phyloP scores from a whole-genome alignment of 37 sponge, comb jelly and placozoan genomes.

The Agelas oroides region DNA sequence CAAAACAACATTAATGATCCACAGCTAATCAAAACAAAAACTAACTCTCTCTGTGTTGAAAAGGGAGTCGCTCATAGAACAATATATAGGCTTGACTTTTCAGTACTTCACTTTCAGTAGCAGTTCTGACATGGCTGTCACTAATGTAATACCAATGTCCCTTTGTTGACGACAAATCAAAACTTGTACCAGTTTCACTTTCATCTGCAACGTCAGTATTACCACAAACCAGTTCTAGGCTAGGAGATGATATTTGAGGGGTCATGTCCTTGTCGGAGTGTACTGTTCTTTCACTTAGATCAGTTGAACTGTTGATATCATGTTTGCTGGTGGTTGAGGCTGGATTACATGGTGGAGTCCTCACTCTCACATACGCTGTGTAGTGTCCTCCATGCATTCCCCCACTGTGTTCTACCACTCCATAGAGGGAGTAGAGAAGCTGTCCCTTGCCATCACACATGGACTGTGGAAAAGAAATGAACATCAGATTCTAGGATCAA shows the following conservation, averaged over 20 bases:
- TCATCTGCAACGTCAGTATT: neutral
- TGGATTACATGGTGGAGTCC: neutral
- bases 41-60: too few relatives aligned
- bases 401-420: conserved; percentile 92
- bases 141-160: conserved; percentile 94
- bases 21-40: too few relatives aligned
- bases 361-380: conserved; percentile 84
- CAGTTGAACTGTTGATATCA: too few relatives aligned
- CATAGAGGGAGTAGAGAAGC: conserved; percentile 87
- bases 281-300: neutral
- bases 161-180: conserved; percentile 39
- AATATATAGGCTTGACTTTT: conserved; percentile 92
- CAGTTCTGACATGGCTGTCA: conserved; percentile 77
- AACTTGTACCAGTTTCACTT: neutral
- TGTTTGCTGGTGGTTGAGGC: neutral
- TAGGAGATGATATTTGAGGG: too few relatives aligned
- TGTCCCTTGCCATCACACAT: conserved; percentile 27
- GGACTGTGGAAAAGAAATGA: conserved; percentile 1
- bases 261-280: too few relatives aligned
- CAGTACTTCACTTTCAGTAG: conserved; percentile 60
- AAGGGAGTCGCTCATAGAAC: conserved; percentile 89
- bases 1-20: too few relatives aligned
- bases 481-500: too few relatives aligned
- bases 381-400: conserved; percentile 94
- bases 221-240: too few relatives aligned